Evolutionary conservation across 1,140 invertebrate species (phyloP).

Genomic region (Drosophila baimaii): DNA sequence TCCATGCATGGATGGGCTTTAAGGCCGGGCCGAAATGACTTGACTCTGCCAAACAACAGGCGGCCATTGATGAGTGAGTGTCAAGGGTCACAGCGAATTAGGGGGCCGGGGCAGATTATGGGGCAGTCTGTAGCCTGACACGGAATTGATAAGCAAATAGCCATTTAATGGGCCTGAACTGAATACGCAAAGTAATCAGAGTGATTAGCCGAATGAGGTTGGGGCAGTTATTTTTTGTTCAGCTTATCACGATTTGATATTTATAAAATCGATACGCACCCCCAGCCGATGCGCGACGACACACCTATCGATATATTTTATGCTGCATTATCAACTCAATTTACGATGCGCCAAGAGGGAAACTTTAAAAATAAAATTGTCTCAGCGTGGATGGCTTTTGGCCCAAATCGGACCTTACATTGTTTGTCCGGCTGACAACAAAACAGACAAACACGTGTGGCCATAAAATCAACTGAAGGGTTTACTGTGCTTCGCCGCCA

Average conservation of each 20-base stretch:
- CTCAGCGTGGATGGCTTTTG: neutral
- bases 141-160: slow-evolving; percentile 79
- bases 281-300: slow-evolving; percentile 21
- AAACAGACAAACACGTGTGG: slow-evolving; percentile 50
- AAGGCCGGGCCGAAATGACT: slow-evolving; percentile 12
- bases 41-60: slow-evolving; percentile 19
- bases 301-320: slow-evolving; percentile 50
- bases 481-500: neutral
- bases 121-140: slow-evolving; percentile 35
- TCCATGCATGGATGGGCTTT: slow-evolving; percentile 32
- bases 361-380: slow-evolving; percentile 64
- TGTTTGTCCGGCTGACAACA: slow-evolving; percentile 34
- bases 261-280: slow-evolving; percentile 57
- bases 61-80: slow-evolving; percentile 46
- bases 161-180: slow-evolving; percentile 75
- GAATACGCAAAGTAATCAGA: slow-evolving; percentile 64
- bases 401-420: slow-evolving; percentile 16
- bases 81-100: slow-evolving; percentile 14
- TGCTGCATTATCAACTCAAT: slow-evolving; percentile 57
- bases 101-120: neutral
- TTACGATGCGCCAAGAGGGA: slow-evolving; percentile 55
- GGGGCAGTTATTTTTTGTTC: slow-evolving; percentile 3
- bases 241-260: slow-evolving; percentile 34
- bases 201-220: slow-evolving; percentile 71
- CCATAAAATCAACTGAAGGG: slow-evolving; percentile 56